These are phyloP conservation scores for Drosophila nebulosa DNA, from an alignment of 1,140 invertebrate genomes.

Conservation along the genomic window DNA sequence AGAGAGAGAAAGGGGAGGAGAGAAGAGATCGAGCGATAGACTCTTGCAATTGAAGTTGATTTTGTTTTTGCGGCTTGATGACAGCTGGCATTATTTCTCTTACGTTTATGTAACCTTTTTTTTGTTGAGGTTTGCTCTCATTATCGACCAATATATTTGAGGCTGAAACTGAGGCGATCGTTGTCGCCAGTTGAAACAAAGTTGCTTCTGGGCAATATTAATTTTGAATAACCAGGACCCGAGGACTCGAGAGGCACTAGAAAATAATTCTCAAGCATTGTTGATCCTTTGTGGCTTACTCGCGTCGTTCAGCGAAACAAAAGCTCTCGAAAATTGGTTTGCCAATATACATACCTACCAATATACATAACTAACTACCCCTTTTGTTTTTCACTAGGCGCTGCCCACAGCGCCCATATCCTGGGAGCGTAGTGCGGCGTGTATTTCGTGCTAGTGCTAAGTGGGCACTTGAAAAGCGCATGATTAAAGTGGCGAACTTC, in stretches of 20 bases:
- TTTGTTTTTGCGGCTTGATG: constrained; percentile 54
- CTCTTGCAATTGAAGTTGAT: constrained; percentile 70
- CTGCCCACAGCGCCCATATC: constrained; percentile 41
- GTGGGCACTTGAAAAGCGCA: constrained; percentile 46
- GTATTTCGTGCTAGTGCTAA: constrained; percentile 33
- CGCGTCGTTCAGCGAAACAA: constrained; percentile 72
- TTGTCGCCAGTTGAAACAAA: constrained; percentile 41
- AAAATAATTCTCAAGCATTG: constrained; percentile 76
- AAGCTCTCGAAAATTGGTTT: constrained; percentile 76
- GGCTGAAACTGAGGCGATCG: not conserved
- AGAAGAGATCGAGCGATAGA: constrained; percentile 19
- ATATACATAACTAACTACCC: constrained; percentile 47
- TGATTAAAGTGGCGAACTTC: constrained; percentile 26
- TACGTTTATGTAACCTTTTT: not conserved
- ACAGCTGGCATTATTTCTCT: constrained; percentile 57
- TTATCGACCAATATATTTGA: constrained; percentile 8
- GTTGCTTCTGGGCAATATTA: constrained; percentile 62
- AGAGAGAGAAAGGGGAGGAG: constrained; percentile 10
- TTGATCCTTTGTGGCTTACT: constrained; percentile 79
- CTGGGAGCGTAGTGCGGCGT: constrained; percentile 70
- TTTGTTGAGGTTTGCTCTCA: not conserved
- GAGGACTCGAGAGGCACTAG: constrained; percentile 63
- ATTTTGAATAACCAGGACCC: constrained; percentile 36
- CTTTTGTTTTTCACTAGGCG: constrained; percentile 51
- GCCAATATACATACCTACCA: constrained; percentile 50